Percentiles rank a stretch among this genome's conserved stretches.
Conservation (phyloP, 2,113 vertebrate species). For the Baryphthengus martii region DNA sequence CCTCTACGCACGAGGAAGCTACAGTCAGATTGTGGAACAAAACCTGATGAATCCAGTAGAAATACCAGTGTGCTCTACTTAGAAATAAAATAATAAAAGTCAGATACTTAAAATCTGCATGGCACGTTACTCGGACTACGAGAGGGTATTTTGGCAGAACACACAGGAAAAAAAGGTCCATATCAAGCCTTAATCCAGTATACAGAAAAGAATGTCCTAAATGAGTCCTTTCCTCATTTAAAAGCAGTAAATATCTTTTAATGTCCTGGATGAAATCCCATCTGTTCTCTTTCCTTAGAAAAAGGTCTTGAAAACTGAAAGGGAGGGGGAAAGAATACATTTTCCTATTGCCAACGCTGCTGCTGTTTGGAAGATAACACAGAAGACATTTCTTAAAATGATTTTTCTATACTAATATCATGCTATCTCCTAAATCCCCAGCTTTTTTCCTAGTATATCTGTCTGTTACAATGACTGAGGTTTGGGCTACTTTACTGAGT, state of each 20-base stretch:
- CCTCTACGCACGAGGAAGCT: background rate
- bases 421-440: background rate
- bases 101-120: background rate
- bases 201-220: background rate
- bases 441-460: background rate
- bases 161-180: background rate
- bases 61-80: background rate
- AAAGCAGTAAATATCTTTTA: constrained; percentile 15
- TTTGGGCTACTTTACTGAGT: background rate
- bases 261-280: background rate
- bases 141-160: background rate
- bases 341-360: background rate
- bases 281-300: background rate
- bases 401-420: background rate
- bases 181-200: background rate
- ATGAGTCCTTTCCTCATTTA: background rate
- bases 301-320: background rate
- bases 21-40: background rate
- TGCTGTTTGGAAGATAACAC: background rate
- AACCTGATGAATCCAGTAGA: background rate
- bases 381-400: background rate
- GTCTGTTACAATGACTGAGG: background rate
- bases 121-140: background rate
- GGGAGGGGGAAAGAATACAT: background rate
- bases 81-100: background rate